Percentiles rank a stretch among this genome's conserved stretches.
These are phyloP conservation scores for Megalonaias nervosa DNA, from an alignment of 1,140 invertebrate species.

Conservation along the genomic window DNA sequence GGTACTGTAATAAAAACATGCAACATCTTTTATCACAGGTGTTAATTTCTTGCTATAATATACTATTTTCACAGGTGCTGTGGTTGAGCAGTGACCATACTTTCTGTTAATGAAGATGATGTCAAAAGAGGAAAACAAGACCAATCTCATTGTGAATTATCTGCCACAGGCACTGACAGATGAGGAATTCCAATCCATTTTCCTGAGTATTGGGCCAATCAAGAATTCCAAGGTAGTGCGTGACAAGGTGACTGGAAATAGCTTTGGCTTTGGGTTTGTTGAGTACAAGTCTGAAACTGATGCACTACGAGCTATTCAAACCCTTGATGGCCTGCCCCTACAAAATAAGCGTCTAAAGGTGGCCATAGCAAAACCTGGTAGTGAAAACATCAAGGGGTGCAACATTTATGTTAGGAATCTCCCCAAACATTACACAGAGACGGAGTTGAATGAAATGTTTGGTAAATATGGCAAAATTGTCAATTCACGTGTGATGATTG, in stretches of 20 bases:
- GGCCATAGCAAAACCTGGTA: slow-evolving; percentile 89
- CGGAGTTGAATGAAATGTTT: slow-evolving; percentile 87
- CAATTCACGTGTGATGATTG: slow-evolving; percentile 89
- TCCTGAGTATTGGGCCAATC: slow-evolving; percentile 80
- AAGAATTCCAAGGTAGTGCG: slow-evolving; percentile 93
- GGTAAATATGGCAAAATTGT: slow-evolving; percentile 89
- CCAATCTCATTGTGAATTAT: slow-evolving; percentile 95
- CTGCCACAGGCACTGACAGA: slow-evolving; percentile 93
- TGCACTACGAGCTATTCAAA: slow-evolving; percentile 86
- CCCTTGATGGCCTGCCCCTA: slow-evolving; percentile 88
- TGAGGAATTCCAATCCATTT: slow-evolving; percentile 89
- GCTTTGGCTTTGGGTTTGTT: slow-evolving; percentile 95
- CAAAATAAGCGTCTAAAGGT: slow-evolving; percentile 90
- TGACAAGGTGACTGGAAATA: slow-evolving; percentile 83
- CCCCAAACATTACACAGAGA: slow-evolving; percentile 78
- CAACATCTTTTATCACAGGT: no score
- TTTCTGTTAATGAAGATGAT: no score
- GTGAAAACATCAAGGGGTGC: slow-evolving; percentile 93
- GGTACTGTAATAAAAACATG: no score
- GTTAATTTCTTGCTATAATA: no score
- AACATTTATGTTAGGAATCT: slow-evolving; percentile 95
- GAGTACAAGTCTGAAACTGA: slow-evolving; percentile 89
- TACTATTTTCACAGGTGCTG: no score
- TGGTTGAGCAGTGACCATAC: no score
- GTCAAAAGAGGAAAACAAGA: slow-evolving; percentile 37